These are phyloP conservation scores for Chloropsis cyanopogon DNA, from an alignment of 2,113 vertebrate genomes.

Conservation along the genomic window DNA sequence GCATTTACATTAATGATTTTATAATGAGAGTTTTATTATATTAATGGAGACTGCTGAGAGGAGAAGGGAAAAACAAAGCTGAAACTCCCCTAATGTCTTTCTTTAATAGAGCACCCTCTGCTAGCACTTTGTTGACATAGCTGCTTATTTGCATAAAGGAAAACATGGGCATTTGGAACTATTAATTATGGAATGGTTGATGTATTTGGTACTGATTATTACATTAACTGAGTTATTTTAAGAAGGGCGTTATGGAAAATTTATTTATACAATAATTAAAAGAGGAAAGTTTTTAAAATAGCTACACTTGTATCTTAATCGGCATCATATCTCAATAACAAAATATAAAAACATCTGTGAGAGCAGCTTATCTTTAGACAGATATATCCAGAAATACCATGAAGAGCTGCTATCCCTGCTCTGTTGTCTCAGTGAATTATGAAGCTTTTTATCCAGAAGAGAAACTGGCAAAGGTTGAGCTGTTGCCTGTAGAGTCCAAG, in stretches of 20 bases:
- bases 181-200: constrained; percentile 39
- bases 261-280: neutral
- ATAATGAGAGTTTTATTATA: constrained; percentile 74
- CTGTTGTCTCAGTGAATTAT: neutral
- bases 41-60: constrained; percentile 69
- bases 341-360: neutral
- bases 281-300: neutral
- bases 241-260: neutral
- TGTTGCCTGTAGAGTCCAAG: neutral
- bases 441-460: neutral
- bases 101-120: constrained; percentile 30
- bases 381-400: neutral
- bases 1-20: constrained; percentile 74
- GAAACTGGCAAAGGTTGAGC: neutral
- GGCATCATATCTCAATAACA: neutral
- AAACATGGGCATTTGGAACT: constrained; percentile 22
- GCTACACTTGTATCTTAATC: neutral
- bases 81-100: constrained; percentile 26
- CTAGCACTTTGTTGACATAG: constrained; percentile 58
- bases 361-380: neutral
- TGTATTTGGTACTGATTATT: constrained; percentile 30
- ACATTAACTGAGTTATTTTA: constrained; percentile 46
- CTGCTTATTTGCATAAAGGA: constrained; percentile 50
- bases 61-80: constrained; percentile 37
- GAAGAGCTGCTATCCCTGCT: neutral